These are phyloP conservation scores for Scaptomyza flava DNA, from an alignment of 2,888 invertebrate genomes.

Conservation along the genomic window DNA sequence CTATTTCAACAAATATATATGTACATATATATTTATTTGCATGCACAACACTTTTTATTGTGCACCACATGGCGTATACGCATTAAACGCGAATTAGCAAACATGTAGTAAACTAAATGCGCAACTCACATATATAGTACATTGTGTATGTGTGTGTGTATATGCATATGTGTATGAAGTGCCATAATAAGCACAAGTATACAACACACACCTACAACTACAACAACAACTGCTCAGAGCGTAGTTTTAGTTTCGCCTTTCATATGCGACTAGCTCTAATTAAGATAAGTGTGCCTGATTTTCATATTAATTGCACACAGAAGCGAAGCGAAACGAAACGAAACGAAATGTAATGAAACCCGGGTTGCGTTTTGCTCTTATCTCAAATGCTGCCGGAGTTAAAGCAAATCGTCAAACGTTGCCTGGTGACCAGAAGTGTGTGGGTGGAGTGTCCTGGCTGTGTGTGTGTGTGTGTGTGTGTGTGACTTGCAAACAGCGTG, in stretches of 20 bases:
- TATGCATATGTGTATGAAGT: conserved; percentile 63
- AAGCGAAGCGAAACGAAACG: background rate
- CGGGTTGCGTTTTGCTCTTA: conserved; percentile 66
- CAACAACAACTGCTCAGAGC: conserved; percentile 2
- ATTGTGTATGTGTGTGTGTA: conserved; percentile 63
- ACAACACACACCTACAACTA: conserved; percentile 7
- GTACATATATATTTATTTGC: conserved; percentile 12
- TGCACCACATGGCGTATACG: conserved; percentile 33
- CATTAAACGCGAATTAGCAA: conserved; percentile 42
- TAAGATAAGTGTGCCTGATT: conserved; percentile 81
- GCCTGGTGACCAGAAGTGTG: conserved; percentile 39
- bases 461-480: conserved; percentile 10
- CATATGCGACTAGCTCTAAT: conserved; percentile 73
- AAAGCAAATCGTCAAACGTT: conserved; percentile 73
- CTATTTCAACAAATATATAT: conserved; percentile 4
- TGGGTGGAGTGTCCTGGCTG: conserved; percentile 2
- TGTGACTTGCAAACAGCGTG: conserved; percentile 32
- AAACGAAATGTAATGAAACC: conserved; percentile 41
- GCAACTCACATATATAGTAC: conserved; percentile 49
- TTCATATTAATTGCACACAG: conserved; percentile 78
- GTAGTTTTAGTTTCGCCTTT: conserved; percentile 38
- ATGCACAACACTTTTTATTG: conserved; percentile 8
- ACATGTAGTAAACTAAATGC: conserved; percentile 54
- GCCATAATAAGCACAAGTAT: conserved; percentile 67
- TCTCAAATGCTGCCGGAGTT: conserved; percentile 68